Evolutionary conservation across 2,888 invertebrate genomes (phyloP), one percentile per base, ranked within the genome.

Genomic region (Craniophora ligustri): DNA sequence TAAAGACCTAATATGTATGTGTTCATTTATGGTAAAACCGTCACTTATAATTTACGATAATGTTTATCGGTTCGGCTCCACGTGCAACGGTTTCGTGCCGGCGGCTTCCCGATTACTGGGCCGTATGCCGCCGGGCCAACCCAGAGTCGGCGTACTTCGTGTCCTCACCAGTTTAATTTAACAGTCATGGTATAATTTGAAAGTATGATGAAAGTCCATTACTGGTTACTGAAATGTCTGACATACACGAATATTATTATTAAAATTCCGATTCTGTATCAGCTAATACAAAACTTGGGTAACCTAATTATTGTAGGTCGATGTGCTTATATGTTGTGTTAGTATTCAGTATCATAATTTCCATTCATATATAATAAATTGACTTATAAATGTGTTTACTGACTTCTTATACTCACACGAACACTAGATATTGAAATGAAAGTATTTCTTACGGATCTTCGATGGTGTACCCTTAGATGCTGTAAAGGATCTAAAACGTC

Each of bases 31-130:
- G 41, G 26, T 34, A 56, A 36, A 54, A 57, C 50, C 57, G 49
- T 23, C 2, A 38, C 38, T 38, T 10, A 39, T 39, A 26, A 39
- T 38, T 38, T 35, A 19, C 8, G 18, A 13, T 3, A 5, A 8
- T 5, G 7, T 62, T 60, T 62, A 44, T 61, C 28, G 58, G 64
- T 62, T 4, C 44, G 28, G 6, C 31, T 15, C 61, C 26, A 32
- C 61, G 56, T 62, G 61, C 61, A 57, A 41, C 45, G 62, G 57
- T 57, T 57, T 36, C 45, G 64, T 34, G 45, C 57, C 57, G 51
- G 61, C 61, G 45, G 61, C 57, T 45, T 45, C 35, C 31, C 58
- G 64, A 26, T 48, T n/a, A 18, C 41, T 34, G 56, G 63, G 30
- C 26, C 44, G 64, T 32, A 18, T 50, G 61, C 45, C 61, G 64